phyloP scores from a whole-genome alignment of 2,113 vertebrate species.

The Sceloporus undulatus region DNA sequence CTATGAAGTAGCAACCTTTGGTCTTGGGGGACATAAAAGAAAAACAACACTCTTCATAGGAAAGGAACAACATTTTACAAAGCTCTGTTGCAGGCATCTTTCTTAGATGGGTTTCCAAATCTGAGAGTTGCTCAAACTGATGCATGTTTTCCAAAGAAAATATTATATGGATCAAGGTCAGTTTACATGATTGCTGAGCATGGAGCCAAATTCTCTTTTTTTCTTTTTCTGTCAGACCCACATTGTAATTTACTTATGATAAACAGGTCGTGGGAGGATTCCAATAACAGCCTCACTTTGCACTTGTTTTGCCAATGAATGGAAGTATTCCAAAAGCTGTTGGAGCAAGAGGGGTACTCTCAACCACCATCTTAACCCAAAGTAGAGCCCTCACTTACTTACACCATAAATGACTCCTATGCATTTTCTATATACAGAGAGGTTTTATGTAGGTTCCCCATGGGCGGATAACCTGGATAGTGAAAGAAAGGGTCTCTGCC shows the following conservation, averaged over 20 bases:
- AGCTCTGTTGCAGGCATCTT: not conserved
- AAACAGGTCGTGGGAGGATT: not conserved
- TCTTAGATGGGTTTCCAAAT: not conserved
- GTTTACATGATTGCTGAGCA: not conserved
- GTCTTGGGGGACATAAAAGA: not conserved
- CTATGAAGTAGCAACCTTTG: slow-evolving; percentile 20
- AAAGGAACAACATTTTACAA: not conserved
- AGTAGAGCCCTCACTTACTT: not conserved
- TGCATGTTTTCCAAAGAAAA: slow-evolving; percentile 1
- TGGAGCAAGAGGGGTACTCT: not conserved
- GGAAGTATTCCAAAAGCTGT: not conserved
- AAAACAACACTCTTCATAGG: not conserved
- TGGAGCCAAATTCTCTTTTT: not conserved
- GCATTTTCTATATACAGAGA: not conserved
- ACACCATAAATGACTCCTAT: not conserved
- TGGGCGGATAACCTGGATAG: not conserved
- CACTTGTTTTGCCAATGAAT: not conserved
- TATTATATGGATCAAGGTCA: not conserved
- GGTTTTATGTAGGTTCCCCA: not conserved
- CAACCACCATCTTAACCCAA: not conserved
- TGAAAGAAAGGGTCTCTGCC: not conserved
- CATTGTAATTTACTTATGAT: slow-evolving; percentile 11
- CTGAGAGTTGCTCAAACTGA: not conserved
- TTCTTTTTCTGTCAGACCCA: not conserved
- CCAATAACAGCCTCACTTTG: not conserved